Base-by-base conservation (phyloP, 1,140 invertebrate genomes). In the Drosophila kanapiae region DNA sequence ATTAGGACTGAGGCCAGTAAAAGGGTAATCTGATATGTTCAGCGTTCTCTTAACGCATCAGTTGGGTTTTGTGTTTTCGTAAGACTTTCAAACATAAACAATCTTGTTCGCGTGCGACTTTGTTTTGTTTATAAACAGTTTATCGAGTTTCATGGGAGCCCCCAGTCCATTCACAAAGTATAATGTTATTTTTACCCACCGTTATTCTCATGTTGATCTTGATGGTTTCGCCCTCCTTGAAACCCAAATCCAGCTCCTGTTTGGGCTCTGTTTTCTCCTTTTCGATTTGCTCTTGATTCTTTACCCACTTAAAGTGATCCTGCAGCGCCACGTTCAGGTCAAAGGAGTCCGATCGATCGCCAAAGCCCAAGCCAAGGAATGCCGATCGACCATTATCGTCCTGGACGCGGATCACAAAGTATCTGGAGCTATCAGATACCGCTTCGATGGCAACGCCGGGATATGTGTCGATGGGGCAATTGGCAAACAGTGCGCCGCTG, bases 131-230 rank as follows among this genome's bases (percentile, higher is more conserved):
- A 38, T 38, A 38, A 38, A 6, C 13, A 38, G 13, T 3, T 11
- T 38, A 14, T 14, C 13, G 3, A 38, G 37, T 38, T 23, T 1
- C 23, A 23, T 23, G 23, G 23, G 23, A 23, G 23, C 1, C 1
- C 23, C 23, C 23, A 23, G 23, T 23, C 3, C 23, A 23, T 23
- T 23, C 23, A 23, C 3, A 23, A 23, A 23, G 3, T 23, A 23
- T 23, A 23, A 23, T 23, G 23, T 23, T 23, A 1, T 23, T 23
- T 0, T 6, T 6, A 57, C 95, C 95, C 94, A 99, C 98, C 76
- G 97, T 98, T 81, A 99, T 98, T 94, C 98, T 98, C 97, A 98
- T 98, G 92, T 99, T 99, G 47, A 99, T 98, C 94, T 98, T 99
- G 75, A 99, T 99, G 14, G 98, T 99, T 94, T 99, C 97, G 31